These are phyloP conservation scores for Cephalopterus ornatus DNA, from an alignment of 2,113 vertebrate genomes.

Conservation along the genomic window DNA sequence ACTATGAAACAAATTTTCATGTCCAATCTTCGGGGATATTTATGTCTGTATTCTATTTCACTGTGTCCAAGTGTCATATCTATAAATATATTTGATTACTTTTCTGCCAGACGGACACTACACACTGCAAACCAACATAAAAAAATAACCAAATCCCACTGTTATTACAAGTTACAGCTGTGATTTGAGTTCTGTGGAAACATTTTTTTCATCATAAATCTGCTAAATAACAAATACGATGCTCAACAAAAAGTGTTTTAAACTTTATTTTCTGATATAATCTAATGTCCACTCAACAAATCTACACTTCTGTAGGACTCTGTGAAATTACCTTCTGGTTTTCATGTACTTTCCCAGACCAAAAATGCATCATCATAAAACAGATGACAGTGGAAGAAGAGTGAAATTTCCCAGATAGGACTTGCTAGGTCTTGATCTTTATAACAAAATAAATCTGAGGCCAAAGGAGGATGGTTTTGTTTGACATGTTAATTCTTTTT, in stretches of 20 bases:
- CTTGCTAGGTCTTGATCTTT: neutral
- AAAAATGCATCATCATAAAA: neutral
- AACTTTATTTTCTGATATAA: slow-evolving; percentile 14
- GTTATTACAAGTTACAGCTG: neutral
- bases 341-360: neutral
- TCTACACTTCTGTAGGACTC: neutral
- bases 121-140: neutral
- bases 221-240: neutral
- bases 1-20: neutral
- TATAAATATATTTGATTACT: neutral
- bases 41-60: neutral
- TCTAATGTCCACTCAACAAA: neutral
- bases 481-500: neutral
- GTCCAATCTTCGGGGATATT: neutral
- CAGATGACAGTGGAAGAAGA: neutral
- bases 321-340: neutral
- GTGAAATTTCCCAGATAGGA: neutral
- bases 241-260: neutral
- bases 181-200: neutral
- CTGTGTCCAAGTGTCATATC: neutral
- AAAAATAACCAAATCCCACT: neutral
- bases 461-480: neutral
- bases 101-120: neutral
- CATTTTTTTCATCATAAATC: neutral
- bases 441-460: neutral